Percentiles rank a stretch among this genome's conserved stretches.
These are phyloP conservation scores for Monopterus albus DNA, from an alignment of 2,113 vertebrate species.

Conservation along the genomic window DNA sequence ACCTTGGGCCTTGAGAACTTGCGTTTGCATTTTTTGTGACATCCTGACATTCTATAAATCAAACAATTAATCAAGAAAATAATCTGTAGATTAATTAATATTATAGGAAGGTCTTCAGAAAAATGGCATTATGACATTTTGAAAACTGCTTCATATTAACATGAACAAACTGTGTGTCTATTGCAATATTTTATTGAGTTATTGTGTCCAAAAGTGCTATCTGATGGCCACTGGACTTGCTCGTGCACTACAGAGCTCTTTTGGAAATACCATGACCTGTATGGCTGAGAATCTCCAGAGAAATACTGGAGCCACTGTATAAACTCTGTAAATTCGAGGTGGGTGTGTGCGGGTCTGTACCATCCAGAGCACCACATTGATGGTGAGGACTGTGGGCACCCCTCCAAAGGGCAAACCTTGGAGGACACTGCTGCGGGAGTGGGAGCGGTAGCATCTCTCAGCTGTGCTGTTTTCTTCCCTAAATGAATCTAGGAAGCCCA, in stretches of 20 bases:
- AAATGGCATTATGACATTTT: not conserved
- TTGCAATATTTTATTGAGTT: no score
- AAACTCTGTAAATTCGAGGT: not conserved
- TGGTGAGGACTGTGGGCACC: constrained; percentile 90
- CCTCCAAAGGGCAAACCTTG: constrained; percentile 94
- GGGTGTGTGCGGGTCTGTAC: constrained; percentile 72
- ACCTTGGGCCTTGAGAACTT: not conserved
- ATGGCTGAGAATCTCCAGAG: no score
- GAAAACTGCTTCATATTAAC: not conserved
- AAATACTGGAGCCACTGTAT: not conserved
- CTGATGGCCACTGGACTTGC: no score
- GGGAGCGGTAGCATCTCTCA: constrained; percentile 87
- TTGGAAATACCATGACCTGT: not conserved
- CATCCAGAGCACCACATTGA: constrained; percentile 92
- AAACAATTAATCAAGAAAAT: not conserved
- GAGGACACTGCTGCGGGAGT: constrained; percentile 89
- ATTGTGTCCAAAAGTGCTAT: no score
- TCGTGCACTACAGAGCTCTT: no score
- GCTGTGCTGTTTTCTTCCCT: constrained; percentile 80
- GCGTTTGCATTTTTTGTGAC: not conserved
- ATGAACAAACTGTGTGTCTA: not conserved
- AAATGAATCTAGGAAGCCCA: constrained; percentile 61
- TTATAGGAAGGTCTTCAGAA: not conserved
- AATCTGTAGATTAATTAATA: not conserved
- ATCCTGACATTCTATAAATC: not conserved